These are phyloP conservation scores for Ceratina australensis DNA, from an alignment of 1,140 invertebrate genomes.

Conservation along the genomic window DNA sequence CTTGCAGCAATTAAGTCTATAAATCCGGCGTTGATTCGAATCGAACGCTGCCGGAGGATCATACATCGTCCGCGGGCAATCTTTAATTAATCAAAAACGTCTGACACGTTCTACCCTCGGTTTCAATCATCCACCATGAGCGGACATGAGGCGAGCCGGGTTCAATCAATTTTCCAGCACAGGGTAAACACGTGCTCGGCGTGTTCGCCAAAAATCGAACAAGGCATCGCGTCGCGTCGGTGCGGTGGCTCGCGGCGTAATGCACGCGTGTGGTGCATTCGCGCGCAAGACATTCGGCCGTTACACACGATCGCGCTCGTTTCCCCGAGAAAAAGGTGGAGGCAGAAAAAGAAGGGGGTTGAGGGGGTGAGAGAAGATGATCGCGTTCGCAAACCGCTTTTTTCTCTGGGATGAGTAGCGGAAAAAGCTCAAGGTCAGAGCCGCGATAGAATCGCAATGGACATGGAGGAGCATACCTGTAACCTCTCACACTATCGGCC, in stretches of 20 bases:
- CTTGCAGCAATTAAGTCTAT: neutral
- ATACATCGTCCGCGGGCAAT: neutral
- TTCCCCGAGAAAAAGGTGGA: too few relatives aligned
- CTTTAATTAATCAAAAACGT: slow-evolving; percentile 20
- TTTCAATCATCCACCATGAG: neutral
- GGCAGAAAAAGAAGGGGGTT: too few relatives aligned
- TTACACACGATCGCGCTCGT: neutral
- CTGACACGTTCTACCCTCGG: neutral
- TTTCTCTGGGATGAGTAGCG: neutral
- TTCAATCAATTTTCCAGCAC: neutral
- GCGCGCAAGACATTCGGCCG: neutral
- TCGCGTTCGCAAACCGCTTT: neutral
- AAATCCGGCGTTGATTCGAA: neutral
- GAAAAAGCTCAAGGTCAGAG: slow-evolving; percentile 69
- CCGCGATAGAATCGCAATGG: slow-evolving; percentile 47
- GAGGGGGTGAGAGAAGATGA: neutral
- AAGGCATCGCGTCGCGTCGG: neutral
- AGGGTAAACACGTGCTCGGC: slow-evolving; percentile 1
- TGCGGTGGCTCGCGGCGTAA: too few relatives aligned
- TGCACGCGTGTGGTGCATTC: too few relatives aligned
- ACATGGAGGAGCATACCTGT: slow-evolving; percentile 47
- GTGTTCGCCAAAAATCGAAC: neutral
- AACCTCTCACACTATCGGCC: neutral
- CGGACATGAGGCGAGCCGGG: too few relatives aligned
- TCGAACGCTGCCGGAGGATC: neutral